Conservation (phyloP, 2,888 invertebrate species). For the Lasius fuliginosus region DNA sequence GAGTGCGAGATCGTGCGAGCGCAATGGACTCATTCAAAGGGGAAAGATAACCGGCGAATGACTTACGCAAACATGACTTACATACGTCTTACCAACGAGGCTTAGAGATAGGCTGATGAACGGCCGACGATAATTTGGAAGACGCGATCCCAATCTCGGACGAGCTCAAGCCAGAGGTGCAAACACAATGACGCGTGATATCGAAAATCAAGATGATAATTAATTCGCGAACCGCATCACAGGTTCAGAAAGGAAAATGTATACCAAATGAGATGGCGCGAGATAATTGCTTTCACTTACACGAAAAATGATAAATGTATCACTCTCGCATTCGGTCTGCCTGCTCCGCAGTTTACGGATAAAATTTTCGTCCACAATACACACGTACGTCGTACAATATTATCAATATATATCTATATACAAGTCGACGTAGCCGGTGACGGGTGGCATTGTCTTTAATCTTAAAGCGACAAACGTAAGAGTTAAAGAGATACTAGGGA, state of each 20-base stretch:
- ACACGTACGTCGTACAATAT: slow-evolving; percentile 65
- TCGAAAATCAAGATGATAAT: slow-evolving; percentile 18
- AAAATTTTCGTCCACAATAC: slow-evolving; percentile 68
- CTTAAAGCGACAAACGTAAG: slow-evolving; percentile 78
- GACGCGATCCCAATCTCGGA: slow-evolving; percentile 60
- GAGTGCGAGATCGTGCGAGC: slow-evolving; percentile 65
- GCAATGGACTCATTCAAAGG: not conserved
- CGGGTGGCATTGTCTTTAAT: slow-evolving; percentile 71
- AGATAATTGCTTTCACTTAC: not conserved
- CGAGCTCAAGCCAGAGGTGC: slow-evolving; percentile 54
- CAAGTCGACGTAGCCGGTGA: slow-evolving; percentile 74
- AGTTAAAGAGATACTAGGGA: slow-evolving; percentile 80
- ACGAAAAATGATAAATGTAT: not conserved
- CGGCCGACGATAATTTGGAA: slow-evolving; percentile 60
- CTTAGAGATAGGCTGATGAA: slow-evolving; percentile 18
- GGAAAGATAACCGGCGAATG: not conserved
- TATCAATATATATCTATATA: slow-evolving; percentile 74
- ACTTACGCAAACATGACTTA: not conserved
- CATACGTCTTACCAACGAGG: not conserved
- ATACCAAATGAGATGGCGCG: slow-evolving; percentile 22
- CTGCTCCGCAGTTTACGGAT: slow-evolving; percentile 66
- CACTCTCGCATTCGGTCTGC: slow-evolving; percentile 67
- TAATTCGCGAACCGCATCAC: not conserved
- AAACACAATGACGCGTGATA: slow-evolving; percentile 63
- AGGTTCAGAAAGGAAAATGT: slow-evolving; percentile 46